Conservation (phyloP, 2,113 vertebrate species). For the Clarias macrocephalus region DNA sequence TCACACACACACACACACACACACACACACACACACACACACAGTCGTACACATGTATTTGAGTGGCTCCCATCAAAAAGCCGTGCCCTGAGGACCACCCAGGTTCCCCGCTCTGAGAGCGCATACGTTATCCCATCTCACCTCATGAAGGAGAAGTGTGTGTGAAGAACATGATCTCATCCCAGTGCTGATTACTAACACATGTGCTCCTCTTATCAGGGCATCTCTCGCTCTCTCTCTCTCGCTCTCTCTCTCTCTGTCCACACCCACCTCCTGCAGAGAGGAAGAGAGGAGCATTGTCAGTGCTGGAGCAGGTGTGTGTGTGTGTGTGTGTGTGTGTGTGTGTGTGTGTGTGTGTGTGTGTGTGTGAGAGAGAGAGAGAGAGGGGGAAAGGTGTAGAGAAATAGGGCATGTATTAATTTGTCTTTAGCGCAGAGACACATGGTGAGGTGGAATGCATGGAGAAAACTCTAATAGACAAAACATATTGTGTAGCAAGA, state of each 20-base stretch:
- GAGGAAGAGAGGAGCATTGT: slow-evolving; percentile 23
- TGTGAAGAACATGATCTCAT: slow-evolving; percentile 64
- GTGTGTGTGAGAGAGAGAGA: slow-evolving; percentile 34
- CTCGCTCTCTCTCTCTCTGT: neutral
- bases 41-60: slow-evolving; percentile 48
- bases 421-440: slow-evolving; percentile 66
- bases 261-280: neutral
- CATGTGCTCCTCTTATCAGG: slow-evolving; percentile 61
- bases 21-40: neutral
- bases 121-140: slow-evolving; percentile 56
- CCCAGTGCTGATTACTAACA: slow-evolving; percentile 61
- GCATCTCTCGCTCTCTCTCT: slow-evolving; percentile 16
- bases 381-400: slow-evolving; percentile 27
- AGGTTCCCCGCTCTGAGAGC: slow-evolving; percentile 50
- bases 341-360: slow-evolving; percentile 13
- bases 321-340: slow-evolving; percentile 20
- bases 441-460: slow-evolving; percentile 71
- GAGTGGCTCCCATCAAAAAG: slow-evolving; percentile 45
- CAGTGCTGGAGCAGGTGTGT: slow-evolving; percentile 72
- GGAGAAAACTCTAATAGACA: slow-evolving; percentile 71
- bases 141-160: slow-evolving; percentile 51
- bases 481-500: slow-evolving; percentile 72
- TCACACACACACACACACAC: neutral
- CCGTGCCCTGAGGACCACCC: slow-evolving; percentile 57
- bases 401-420: slow-evolving; percentile 68